These are phyloP conservation scores for Leptinotarsa undecemlineata DNA, from an alignment of 1,140 invertebrate species.

Conservation along the genomic window DNA sequence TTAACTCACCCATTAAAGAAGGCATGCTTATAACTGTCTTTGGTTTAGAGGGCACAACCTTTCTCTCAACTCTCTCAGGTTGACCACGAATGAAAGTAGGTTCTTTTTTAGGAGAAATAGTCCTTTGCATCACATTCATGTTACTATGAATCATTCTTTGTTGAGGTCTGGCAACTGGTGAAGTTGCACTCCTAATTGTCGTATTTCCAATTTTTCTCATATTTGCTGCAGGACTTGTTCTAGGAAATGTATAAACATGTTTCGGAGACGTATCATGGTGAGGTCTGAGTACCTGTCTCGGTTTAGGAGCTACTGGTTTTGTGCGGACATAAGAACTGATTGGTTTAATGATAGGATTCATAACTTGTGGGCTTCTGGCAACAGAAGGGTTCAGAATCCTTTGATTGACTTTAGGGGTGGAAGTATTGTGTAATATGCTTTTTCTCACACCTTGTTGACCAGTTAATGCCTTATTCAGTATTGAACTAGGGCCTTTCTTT, in stretches of 20 bases:
- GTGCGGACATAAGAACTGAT: constrained; percentile 26
- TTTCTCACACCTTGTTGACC: constrained; percentile 9
- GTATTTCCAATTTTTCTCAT: constrained; percentile 43
- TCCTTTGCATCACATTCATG: constrained; percentile 21
- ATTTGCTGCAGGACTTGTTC: constrained; percentile 16
- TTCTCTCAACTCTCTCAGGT: constrained; percentile 16
- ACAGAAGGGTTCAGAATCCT: constrained; percentile 35
- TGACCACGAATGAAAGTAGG: constrained; percentile 16
- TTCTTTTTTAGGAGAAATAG: constrained; percentile 18
- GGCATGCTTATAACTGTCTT: constrained; percentile 50
- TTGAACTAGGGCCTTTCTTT: constrained; percentile 33
- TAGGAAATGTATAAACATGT: constrained; percentile 37
- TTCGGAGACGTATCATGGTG: not conserved
- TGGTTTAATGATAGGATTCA: not conserved
- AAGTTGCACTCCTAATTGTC: constrained; percentile 30
- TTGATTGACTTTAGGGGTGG: constrained; percentile 27
- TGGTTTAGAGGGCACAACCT: constrained; percentile 28
- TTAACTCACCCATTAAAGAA: constrained; percentile 38
- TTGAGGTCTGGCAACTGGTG: not conserved
- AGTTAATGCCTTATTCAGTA: constrained; percentile 44
- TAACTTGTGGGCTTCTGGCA: constrained; percentile 19
- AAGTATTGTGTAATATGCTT: constrained; percentile 23
- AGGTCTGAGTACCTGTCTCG: not conserved
- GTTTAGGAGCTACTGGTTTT: constrained; percentile 27
- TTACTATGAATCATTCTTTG: constrained; percentile 4